Percentiles rank a stretch among this genome's conserved stretches.
phyloP scores from a whole-genome alignment of 2,113 vertebrate genomes.

The Triplophysa tibetana region DNA sequence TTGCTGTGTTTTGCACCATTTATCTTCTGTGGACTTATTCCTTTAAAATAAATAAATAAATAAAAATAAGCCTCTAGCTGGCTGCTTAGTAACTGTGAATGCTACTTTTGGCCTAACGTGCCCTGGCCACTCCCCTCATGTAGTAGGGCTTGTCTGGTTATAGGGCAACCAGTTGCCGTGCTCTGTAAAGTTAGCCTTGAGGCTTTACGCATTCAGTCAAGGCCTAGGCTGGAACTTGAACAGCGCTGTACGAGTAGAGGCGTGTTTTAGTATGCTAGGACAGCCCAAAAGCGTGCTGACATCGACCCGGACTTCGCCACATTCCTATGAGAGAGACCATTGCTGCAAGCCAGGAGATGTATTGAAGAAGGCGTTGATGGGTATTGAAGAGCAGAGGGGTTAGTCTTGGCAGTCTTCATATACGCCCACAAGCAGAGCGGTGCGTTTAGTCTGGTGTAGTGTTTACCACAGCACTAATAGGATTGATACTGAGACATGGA shows the following conservation, averaged over 20 bases:
- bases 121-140: conserved; percentile 60
- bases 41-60: neutral
- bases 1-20: neutral
- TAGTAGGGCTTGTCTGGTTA: conserved; percentile 53
- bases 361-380: conserved; percentile 17
- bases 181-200: conserved; percentile 60
- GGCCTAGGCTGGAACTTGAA: conserved; percentile 61
- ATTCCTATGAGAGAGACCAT: conserved; percentile 35
- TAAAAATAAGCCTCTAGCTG: conserved; percentile 65
- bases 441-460: conserved; percentile 45
- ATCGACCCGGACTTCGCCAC: conserved; percentile 31
- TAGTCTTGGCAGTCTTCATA: neutral
- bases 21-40: neutral
- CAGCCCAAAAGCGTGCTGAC: conserved; percentile 41
- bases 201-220: conserved; percentile 40
- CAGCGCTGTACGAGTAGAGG: conserved; percentile 31
- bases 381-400: neutral
- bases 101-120: conserved; percentile 55
- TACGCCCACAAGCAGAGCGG: neutral
- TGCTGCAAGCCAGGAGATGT: neutral
- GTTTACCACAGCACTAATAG: conserved; percentile 47
- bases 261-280: conserved; percentile 39
- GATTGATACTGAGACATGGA: conserved; percentile 41
- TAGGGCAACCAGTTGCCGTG: conserved; percentile 66
- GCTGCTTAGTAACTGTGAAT: conserved; percentile 73